phyloP scores from a whole-genome alignment of 2,888 invertebrate species.

The Acanthococcus lagerstroemiae region DNA sequence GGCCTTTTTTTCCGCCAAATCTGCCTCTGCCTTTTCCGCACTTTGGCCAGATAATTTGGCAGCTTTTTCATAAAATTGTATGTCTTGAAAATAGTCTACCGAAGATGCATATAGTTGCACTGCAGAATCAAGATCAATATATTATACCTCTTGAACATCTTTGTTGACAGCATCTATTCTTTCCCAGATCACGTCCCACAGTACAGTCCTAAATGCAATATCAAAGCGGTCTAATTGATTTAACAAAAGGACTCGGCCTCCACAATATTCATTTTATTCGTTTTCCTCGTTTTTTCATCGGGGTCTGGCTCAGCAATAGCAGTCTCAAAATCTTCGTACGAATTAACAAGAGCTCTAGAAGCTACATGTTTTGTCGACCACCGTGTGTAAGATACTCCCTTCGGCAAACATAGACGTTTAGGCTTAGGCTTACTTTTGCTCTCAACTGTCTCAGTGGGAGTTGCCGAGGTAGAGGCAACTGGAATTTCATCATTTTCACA shows the following conservation, averaged over 20 bases:
- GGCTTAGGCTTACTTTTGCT: background rate
- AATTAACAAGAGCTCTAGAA: conserved; percentile 6
- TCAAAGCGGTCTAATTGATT: background rate
- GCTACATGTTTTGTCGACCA: conserved; percentile 15
- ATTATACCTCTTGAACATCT: conserved; percentile 5
- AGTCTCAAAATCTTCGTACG: conserved; percentile 7
- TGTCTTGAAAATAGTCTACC: conserved; percentile 1
- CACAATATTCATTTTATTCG: background rate
- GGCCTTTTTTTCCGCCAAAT: background rate
- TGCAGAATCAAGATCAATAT: conserved; percentile 11
- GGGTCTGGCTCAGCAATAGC: conserved; percentile 9
- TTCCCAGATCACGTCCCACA: conserved; percentile 14
- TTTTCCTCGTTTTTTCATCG: too few relatives aligned
- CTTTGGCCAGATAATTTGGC: background rate
- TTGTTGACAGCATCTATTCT: conserved; percentile 12
- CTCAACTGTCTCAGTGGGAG: background rate
- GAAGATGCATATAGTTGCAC: background rate
- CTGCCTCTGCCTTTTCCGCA: conserved; percentile 1
- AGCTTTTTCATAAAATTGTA: conserved; percentile 9
- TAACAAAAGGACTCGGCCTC: conserved; percentile 7
- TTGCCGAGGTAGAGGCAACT: too few relatives aligned
- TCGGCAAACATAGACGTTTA: background rate
- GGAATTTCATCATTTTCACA: too few relatives aligned
- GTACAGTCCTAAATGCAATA: conserved; percentile 1
- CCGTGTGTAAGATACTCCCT: conserved; percentile 8